Conservation (phyloP, 1,140 invertebrate species). For the Phthorimaea operculella region DNA sequence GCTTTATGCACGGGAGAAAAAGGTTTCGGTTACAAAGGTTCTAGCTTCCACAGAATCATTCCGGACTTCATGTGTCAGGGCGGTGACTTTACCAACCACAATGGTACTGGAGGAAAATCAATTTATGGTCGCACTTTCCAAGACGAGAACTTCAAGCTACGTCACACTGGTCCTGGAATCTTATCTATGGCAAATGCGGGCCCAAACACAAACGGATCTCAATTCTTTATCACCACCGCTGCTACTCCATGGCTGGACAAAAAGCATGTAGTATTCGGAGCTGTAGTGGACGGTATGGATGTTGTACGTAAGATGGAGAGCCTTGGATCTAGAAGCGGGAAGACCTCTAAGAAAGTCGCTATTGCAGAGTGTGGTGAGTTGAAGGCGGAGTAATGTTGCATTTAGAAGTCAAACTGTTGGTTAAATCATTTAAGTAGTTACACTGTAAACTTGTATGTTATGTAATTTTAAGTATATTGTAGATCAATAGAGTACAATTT, state of each 20-base stretch:
- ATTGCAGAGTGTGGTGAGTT: conserved; percentile 84
- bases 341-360: conserved; percentile 80
- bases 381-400: conserved; percentile 12
- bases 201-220: conserved; percentile 84
- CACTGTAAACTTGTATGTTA: neutral
- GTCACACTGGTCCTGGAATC: conserved; percentile 78
- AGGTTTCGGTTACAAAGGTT: conserved; percentile 83
- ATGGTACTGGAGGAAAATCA: conserved; percentile 84
- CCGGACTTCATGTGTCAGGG: conserved; percentile 90
- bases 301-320: conserved; percentile 79
- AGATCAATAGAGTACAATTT: neutral
- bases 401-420: neutral
- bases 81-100: conserved; percentile 81
- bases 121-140: conserved; percentile 83
- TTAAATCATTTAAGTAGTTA: conserved; percentile 4
- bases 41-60: conserved; percentile 86
- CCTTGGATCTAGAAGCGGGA: conserved; percentile 80
- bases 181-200: conserved; percentile 86
- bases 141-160: conserved; percentile 85
- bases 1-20: conserved; percentile 84
- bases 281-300: conserved; percentile 85
- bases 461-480: neutral
- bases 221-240: conserved; percentile 85
- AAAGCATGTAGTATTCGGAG: conserved; percentile 89
- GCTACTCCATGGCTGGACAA: conserved; percentile 86